Evolutionary conservation across 1,140 invertebrate species (phyloP).

Genomic region (Patella vulgata): DNA sequence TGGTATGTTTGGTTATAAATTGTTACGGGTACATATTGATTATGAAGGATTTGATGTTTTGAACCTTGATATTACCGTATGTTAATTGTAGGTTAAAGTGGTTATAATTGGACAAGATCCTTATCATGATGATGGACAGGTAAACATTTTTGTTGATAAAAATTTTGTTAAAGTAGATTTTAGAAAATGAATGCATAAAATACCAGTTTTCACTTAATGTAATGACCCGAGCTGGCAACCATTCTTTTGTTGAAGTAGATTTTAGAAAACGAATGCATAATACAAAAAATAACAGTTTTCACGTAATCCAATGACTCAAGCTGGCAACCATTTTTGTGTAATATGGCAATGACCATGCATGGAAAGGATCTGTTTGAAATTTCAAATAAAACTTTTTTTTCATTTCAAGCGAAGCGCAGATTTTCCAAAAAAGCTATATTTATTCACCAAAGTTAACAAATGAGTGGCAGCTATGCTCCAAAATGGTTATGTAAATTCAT

Average conservation of each 20-base stretch:
- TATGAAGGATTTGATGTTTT: too few species aligned
- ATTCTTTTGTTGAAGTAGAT: neutral
- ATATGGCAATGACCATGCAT: too few species aligned
- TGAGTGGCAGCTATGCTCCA: too few species aligned
- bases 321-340: too few species aligned
- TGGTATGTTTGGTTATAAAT: neutral
- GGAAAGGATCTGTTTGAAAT: too few species aligned
- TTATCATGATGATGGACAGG: conserved; percentile 72
- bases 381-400: too few species aligned
- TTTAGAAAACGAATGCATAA: neutral
- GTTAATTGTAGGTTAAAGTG: conserved; percentile 65
- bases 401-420: too few species aligned
- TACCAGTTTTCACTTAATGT: neutral
- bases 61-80: too few species aligned
- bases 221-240: neutral
- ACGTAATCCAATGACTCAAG: too few species aligned
- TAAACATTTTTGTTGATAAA: conserved; percentile 5
- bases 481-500: too few species aligned
- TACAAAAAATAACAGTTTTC: neutral
- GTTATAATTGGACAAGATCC: conserved; percentile 75
- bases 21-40: neutral
- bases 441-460: too few species aligned
- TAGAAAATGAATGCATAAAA: neutral
- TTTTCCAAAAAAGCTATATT: too few species aligned
- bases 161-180: conserved; percentile 1